Base-by-base conservation (phyloP, 2,113 vertebrate species). In the Notothenia coriiceps region DNA sequence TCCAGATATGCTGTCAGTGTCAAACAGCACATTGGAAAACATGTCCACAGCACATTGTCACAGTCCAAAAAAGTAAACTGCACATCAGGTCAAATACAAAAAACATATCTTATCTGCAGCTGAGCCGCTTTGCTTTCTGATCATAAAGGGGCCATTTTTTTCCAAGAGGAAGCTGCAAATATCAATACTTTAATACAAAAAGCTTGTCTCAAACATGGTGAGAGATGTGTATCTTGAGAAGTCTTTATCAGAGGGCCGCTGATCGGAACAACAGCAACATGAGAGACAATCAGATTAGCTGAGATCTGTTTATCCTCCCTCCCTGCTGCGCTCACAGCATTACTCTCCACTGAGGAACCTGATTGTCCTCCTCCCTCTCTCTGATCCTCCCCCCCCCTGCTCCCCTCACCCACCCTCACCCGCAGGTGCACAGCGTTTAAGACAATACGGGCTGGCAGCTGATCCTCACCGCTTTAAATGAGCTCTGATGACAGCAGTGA, bases 351-450 rank as follows among this genome's bases (percentile, higher is more conserved):
- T 61, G 22, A 51, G 25, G 66, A 73, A 10, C 62, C 60, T 12
- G 13, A 67, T 52, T 52, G 64, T 47, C 77, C 57, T 29, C 76
- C 15, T 61, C 79, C 8, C 51, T 64, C 72, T 35, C 66, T 72
- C 40, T 20, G n/a, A 64, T 8, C 70, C 35, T 68, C 77, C 52
- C 44, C 59, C 71, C 54, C 17, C 29, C 61, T 7, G 35, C 35
- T 22, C 22, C 56, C 29, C 20, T 76, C 54, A 15, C 70, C 72
- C 69, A 22, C 80, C 83, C 70, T 67, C 29, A 71, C 80, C 88
- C 55, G 83, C 93, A 94, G 93, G 89, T 94, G 92, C 85, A 20
- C 33, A 82, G 74, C 85, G 66, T 88, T 93, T 86, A 75, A 88
- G 80, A 94, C 93, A 91, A 92, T 83, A 81, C 82, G 12, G 17